These are phyloP conservation scores for Thamnaconus septentrionalis DNA, from an alignment of 2,113 vertebrate species.

Conservation along the genomic window DNA sequence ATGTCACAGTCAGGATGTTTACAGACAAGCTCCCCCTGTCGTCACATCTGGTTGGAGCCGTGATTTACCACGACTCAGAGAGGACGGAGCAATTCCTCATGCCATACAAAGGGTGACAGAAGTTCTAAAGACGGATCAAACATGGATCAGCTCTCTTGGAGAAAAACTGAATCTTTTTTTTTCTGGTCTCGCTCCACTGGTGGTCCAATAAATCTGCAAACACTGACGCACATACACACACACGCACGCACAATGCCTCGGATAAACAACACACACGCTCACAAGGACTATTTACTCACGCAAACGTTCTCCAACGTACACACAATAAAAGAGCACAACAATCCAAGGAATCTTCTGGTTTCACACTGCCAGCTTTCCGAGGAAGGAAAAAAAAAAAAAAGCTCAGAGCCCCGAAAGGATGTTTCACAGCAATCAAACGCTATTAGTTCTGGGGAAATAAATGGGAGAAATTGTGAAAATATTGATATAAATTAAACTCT, in stretches of 20 bases:
- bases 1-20: constrained; percentile 72
- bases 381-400: no score
- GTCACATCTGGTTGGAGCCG: constrained; percentile 55
- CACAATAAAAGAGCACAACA: constrained; percentile 72
- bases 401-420: constrained; percentile 71
- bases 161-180: neutral
- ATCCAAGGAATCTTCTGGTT: constrained; percentile 67
- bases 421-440: constrained; percentile 71
- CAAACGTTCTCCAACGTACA: constrained; percentile 47
- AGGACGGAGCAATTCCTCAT: neutral
- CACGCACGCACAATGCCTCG: constrained; percentile 11
- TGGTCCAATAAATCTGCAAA: constrained; percentile 45
- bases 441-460: constrained; percentile 55
- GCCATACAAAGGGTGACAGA: neutral
- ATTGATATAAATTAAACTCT: constrained; percentile 77
- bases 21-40: constrained; percentile 51
- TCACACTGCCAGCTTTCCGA: constrained; percentile 33
- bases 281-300: constrained; percentile 24
- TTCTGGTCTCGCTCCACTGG: constrained; percentile 42
- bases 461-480: constrained; percentile 75
- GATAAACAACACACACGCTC: constrained; percentile 29
- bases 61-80: constrained; percentile 22
- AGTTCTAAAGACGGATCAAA: neutral
- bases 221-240: constrained; percentile 6
- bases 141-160: neutral